Evolutionary conservation across 2,797 vertebrate genomes (phyloP).

Genomic region (Paratrypauchen microcephalus): DNA sequence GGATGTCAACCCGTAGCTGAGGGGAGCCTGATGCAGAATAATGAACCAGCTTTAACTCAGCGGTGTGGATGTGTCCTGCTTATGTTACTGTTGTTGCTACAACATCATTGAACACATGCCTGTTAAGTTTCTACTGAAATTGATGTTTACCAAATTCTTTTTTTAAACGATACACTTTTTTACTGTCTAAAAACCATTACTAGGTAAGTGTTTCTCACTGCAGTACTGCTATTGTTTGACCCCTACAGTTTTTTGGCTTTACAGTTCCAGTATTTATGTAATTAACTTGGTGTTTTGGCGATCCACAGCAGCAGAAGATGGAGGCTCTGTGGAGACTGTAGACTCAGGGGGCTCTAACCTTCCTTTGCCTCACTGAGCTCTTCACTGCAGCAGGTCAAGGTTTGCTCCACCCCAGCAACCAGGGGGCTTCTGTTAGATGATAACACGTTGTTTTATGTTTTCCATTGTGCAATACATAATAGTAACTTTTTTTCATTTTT

Average conservation of each 20-base stretch:
- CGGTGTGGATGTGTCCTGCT: too few relatives aligned
- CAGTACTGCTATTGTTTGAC: too few relatives aligned
- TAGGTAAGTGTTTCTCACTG: too few relatives aligned
- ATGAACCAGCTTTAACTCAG: too few relatives aligned
- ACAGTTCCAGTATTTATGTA: background rate
- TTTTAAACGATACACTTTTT: too few relatives aligned
- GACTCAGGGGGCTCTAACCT: background rate
- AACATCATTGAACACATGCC: too few relatives aligned
- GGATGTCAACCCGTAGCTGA: too few relatives aligned
- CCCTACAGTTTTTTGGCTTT: background rate
- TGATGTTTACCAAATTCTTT: background rate
- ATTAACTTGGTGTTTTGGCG: background rate
- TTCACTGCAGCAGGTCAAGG: constrained; percentile 44
- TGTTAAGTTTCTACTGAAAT: too few relatives aligned
- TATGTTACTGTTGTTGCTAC: too few relatives aligned
- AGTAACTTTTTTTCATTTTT: background rate
- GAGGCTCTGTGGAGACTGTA: background rate
- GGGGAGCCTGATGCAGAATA: too few relatives aligned
- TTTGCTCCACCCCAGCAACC: constrained; percentile 60
- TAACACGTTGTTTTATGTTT: background rate
- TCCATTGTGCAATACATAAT: background rate
- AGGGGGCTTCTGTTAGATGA: constrained; percentile 39
- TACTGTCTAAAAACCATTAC: background rate
- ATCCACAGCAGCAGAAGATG: background rate
- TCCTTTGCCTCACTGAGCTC: background rate